Evolutionary conservation across 1,140 invertebrate species (phyloP), one percentile per base, ranked within the genome.

Genomic region (Drosophila ogumai): DNA sequence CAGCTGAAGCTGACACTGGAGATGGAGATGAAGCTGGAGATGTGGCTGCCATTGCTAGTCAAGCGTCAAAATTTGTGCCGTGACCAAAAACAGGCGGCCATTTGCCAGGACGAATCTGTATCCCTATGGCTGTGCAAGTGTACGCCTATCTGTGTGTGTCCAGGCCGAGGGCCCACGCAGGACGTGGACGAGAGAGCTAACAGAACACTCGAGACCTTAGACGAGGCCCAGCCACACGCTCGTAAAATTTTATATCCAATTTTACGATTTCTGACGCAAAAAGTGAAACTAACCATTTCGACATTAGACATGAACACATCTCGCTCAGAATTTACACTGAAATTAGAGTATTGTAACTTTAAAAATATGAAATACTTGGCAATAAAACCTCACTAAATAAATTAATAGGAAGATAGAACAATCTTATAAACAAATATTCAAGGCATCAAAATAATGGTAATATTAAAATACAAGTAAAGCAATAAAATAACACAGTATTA

Each of bases 191-290:
- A 66, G 67, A 85, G 32, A 85, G 65, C 74, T 69, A 81, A 82
- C 82, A 86, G 82, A 85, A 79, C 79, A 75, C 78, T 79, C 72
- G 64, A 78, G 60, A 41, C 22, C n/a, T 65, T 8, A 75, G 81
- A 84, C 67, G 73, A 75, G 76, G 63, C 57, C 60, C 74, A 79
- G 79, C 79, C 84, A 78, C 77, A 88, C 85, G 81, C 85, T 90
- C 85, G 85, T 90, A 90, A 90, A 90, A 90, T 90, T 90, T 90
- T 90, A 90, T 90, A 90, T 90, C 85, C 81, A 90, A 90, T 90
- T 90, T 90, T 90, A 90, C 85, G 85, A 90, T 90, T 90, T 90
- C 81, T 90, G 81, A 90, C 85, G 85, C 81, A 90, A 90, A 88
- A 90, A 90, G 85, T 90, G 85, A 90, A 90, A 90, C 85, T 90